Base-by-base conservation (phyloP, 2,113 vertebrate genomes). In the Myxocyprinus asiaticus region DNA sequence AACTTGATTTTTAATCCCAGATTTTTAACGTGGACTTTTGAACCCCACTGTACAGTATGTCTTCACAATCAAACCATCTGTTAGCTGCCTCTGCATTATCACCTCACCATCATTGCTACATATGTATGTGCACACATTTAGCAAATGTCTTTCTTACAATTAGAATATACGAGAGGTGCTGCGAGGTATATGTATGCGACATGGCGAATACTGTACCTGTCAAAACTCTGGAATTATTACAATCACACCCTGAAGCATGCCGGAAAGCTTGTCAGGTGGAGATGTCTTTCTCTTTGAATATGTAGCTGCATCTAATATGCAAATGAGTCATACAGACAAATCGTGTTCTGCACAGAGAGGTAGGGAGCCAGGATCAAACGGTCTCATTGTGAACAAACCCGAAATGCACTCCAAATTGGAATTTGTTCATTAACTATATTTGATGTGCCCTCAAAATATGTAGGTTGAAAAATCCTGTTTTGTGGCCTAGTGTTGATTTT, bases 191-290 rank as follows among this genome's bases (percentile, higher is more conserved):
- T 58, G 43, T 50, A 67, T 48, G 48, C 9, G 48, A 82, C 63
- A 44, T 65, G 64, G 62, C 56, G 42, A 74, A 73, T 81, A 72
- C 82, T 65, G 78, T 73, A 76, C 66, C 77, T 79, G 83, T 82
- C 77, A 84, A 76, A 78, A 78, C 77, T 69, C 33, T 50, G 55
- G 53, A 77, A 84, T 78, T 76, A 84, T 82, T 72, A 63, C 73
- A 82, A 50, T 72, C 45, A 67, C 80, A 45, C 55, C 61, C 72
- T 69, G 48, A 77, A 61, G 76, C 61, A 63, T 66, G 67, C 45
- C 48, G 53, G 62, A 79, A 68, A 77, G 67, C 59, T 72, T 82
- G 77, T 77, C 73, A 80, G 58, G 73, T 76, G 59, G 50, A 83
- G 48, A 51, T 1, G 53, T 70, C 53, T 61, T 58, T 45, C 33